Conservation (phyloP, 2,113 vertebrate genomes). For the Neofelis nebulosa region DNA sequence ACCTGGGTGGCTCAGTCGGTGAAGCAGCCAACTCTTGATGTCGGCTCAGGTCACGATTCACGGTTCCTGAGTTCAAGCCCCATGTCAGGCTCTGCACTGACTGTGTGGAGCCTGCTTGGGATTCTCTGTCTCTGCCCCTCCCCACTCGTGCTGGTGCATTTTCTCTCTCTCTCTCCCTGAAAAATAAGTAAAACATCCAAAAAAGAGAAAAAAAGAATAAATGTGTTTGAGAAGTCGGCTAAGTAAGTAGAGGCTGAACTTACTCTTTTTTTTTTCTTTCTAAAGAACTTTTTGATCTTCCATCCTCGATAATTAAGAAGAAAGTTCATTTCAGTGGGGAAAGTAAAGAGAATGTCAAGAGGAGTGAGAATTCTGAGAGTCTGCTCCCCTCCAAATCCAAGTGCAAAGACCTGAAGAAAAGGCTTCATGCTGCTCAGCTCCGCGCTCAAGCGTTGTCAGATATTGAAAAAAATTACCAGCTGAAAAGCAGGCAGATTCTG, state of each 20-base stretch:
- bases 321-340: conserved; percentile 91
- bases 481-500: conserved; percentile 91
- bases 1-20: too few species aligned
- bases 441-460: conserved; percentile 87
- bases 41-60: too few species aligned
- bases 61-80: too few species aligned
- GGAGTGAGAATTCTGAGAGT: conserved; percentile 71
- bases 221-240: neutral
- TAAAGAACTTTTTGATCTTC: conserved; percentile 77
- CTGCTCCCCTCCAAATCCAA: conserved; percentile 58
- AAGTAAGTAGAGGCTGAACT: conserved; percentile 22
- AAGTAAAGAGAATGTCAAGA: conserved; percentile 87
- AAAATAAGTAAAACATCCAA: too few species aligned
- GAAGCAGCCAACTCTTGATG: too few species aligned
- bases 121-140: too few species aligned
- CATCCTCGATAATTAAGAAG: conserved; percentile 87
- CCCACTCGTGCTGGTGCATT: too few species aligned
- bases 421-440: conserved; percentile 88
- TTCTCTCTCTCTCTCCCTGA: too few species aligned
- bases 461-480: conserved; percentile 88
- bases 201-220: too few species aligned
- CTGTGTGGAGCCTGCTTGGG: too few species aligned
- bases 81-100: too few species aligned
- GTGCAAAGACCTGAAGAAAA: conserved; percentile 86
- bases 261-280: conserved; percentile 61